These are phyloP conservation scores for Nasonia oneida DNA, from an alignment of 2,888 invertebrate genomes.

Conservation along the genomic window DNA sequence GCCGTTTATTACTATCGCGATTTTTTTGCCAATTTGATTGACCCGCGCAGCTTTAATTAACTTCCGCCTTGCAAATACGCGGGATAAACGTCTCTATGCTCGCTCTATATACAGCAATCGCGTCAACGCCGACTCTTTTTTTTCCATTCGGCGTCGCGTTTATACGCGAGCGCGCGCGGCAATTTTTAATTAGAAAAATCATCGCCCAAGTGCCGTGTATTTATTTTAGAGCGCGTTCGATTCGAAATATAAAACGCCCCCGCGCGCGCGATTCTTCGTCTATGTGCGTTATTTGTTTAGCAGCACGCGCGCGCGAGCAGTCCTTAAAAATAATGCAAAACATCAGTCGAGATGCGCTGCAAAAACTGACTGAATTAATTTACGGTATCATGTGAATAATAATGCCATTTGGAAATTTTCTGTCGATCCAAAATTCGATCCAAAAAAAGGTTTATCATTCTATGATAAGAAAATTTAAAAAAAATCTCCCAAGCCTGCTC, in stretches of 20 bases:
- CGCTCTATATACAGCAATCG: not conserved
- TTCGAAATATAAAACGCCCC: not conserved
- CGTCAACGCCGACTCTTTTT: not conserved
- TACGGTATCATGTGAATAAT: not conserved
- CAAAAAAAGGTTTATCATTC: no score
- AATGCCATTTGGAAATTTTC: no score
- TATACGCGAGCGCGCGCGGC: not conserved
- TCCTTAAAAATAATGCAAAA: constrained; percentile 7
- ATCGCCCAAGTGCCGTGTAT: not conserved
- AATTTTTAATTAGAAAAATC: constrained; percentile 52
- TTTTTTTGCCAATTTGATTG: constrained; percentile 33
- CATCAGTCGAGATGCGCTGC: not conserved
- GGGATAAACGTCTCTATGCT: constrained; percentile 35
- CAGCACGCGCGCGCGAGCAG: not conserved
- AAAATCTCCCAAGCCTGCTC: not conserved
- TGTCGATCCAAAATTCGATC: no score
- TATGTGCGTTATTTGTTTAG: constrained; percentile 7
- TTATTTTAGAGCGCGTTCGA: constrained; percentile 19
- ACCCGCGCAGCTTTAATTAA: constrained; percentile 52
- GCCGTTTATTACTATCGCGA: constrained; percentile 40
- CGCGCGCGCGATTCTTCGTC: no score
- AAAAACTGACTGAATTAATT: constrained; percentile 9
- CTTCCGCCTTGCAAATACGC: constrained; percentile 31
- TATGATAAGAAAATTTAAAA: not conserved
- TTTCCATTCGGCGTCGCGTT: not conserved